Base-by-base conservation (phyloP, 2,113 vertebrate species). In the Nematolebias whitei region DNA sequence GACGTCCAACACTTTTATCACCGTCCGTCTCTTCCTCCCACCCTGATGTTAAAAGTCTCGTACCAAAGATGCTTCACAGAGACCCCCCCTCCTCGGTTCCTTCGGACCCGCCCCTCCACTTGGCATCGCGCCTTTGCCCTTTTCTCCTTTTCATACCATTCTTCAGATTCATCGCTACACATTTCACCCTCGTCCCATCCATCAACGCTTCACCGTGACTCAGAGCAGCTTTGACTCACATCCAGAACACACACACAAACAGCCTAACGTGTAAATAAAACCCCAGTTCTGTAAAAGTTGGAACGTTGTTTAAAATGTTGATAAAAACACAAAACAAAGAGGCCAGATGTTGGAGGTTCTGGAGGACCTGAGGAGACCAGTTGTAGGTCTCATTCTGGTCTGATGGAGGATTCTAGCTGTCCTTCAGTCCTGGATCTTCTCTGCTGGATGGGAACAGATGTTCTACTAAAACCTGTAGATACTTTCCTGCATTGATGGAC, bases 91-190 rank as follows among this genome's bases (percentile, higher is more conserved):
- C 44, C 60, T 80, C 70, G 71, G n/a, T n/a, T 76, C 68, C 69
- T 57, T 39, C 43, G 63, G 48, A 44, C 50, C 71, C 58, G 45
- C n/a, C 47, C 53, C 26, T 62, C 58, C 71, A 67, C 79, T 79
- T 83, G 65, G 60, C 35, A 58, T 60, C 2, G 45, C 20, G 43
- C 82, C 72, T 83, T 71, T 71, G 57, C 65, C 78, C 76, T 74
- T 63, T 74, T 64, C 74, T 76, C 35, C 79, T 89, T 85, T 85
- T 85, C 85, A 91, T 82, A 43, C 85, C 76, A 74, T 91, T 88
- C 84, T 85, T 77, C 13, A 18, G 79, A 84, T 78, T 82, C 81
- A 83, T 80, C 41, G 1, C 80, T 74, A 71, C 74, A 82, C 80
- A 79, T 79, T 74, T 78, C 68, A 43, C 76, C 79, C 23, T 0